Base-by-base conservation (phyloP, 2,888 invertebrate species). In the Euplexia lucipara region DNA sequence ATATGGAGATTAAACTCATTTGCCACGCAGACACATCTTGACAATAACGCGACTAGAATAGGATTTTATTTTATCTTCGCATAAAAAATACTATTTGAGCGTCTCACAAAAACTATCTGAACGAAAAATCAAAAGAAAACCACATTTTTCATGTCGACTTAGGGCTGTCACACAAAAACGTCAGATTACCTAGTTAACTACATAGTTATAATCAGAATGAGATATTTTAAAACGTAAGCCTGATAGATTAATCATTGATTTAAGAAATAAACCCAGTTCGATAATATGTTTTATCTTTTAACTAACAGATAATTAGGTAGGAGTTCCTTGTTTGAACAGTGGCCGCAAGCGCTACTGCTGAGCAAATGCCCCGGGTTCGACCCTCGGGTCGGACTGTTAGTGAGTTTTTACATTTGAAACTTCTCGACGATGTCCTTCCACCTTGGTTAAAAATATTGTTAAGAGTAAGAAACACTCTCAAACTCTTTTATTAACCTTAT, bases 61-160 rank as follows among this genome's bases (percentile, higher is more conserved):
- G 10, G 44, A 41, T 51, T 67, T 67, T 51, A 72, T 45, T 66
- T 60, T 37, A 47, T 60, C 12, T 8, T 47, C 26, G 22, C 20
- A 41, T 34, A 60, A 73, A 59, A 65, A 67, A 45, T 54, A 72
- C 39, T 54, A 59, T 54, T 56, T 20, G 20, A 57, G 44, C 41
- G 54, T 68, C 34, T 20, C 32, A 41, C 47, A 73, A 49, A 54
- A 66, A 68, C 68, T 35, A 61, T 67, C 16, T 41, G 16, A 61
- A 57, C 20, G 22, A 53, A 72, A 49, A 72, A 72, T 72, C 47
- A 34, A 56, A 64, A 59, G 41, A 58, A 60, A 62, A 63, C 42
- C 59, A 41, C 56, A 68, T 68, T 57, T 61, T 57, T 73, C 62
- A 52, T 44, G 52, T 41, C n/a, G 9, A 22, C 9, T 42, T 3